Conservation (phyloP, 2,888 invertebrate genomes). For the Volucella inflata region DNA sequence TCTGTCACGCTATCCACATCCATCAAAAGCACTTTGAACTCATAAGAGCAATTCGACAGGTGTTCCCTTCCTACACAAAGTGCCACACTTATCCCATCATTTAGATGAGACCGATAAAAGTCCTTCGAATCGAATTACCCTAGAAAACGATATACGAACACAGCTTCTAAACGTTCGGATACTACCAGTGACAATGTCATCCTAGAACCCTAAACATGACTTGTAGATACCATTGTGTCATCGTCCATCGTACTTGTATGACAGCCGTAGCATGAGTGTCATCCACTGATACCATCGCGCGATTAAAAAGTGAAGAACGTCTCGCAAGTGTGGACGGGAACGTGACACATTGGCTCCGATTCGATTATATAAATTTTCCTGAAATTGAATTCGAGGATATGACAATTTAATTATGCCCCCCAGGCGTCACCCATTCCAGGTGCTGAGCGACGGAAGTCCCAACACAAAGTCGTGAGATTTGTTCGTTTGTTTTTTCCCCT, state of each 20-base stretch:
- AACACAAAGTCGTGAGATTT: slow-evolving; percentile 23
- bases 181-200: no score
- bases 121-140: background rate
- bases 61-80: background rate
- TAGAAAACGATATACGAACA: no score
- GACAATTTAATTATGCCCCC: slow-evolving; percentile 70
- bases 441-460: background rate
- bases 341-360: slow-evolving; percentile 69
- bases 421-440: slow-evolving; percentile 21
- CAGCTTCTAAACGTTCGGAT: no score
- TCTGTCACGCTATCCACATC: slow-evolving; percentile 7
- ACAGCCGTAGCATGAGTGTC: no score
- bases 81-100: slow-evolving; percentile 3
- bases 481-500: background rate
- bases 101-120: slow-evolving; percentile 3
- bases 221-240: background rate
- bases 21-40: background rate
- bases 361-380: slow-evolving; percentile 72
- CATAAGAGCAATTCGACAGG: background rate
- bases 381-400: slow-evolving; percentile 71
- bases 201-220: no score
- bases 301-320: slow-evolving; percentile 8
- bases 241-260: background rate
- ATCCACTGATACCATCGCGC: background rate
- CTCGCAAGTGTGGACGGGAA: slow-evolving; percentile 63